Evolutionary conservation across 1,140 invertebrate species (phyloP), one percentile per base, ranked within the genome.

Genomic region (Drosophila fuyamai): DNA sequence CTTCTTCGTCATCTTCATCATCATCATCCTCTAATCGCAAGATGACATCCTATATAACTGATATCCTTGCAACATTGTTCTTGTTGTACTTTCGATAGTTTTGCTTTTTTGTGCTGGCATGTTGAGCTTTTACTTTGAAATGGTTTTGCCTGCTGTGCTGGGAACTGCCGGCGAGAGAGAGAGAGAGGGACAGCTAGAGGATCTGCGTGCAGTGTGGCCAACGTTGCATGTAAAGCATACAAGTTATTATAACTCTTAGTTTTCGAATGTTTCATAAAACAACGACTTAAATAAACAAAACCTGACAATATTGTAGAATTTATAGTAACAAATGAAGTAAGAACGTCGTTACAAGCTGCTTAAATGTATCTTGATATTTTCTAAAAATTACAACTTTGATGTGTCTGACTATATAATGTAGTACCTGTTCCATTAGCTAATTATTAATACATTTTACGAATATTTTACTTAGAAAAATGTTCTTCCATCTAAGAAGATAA

Each of bases 111-210:
- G 73, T 88, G 84, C 83, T 79, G 68, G 76, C 67, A 80, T 88
- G 84, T 88, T 88, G 84, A 88, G 84, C 84, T 88, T 88, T 88
- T 89, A 89, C 84, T 88, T 88, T 88, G 84, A 88, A 86, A 86
- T 86, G 82, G 75, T 79, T 75, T 66, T 71, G 82, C 83, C 82
- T 86, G 78, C 67, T 74, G 56, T 74, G 81, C 61, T 56, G 16
- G 56, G 59, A 35, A 50, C 54, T 51, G 62, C 79, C 60, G 55
- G 70, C 47, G 44, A 62, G 32, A 58, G 32, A 60, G 32, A 58
- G 32, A 60, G 59, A 57, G 55, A 73, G 46, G 47, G 41, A 61
- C n/a, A 48, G 9, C 59, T 35, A 46, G 29, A 76, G 35, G 38
- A 43, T 13, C 54, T 51, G 38, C 46, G 7, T 8, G 5, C 47